Evolutionary conservation across 2,113 vertebrate genomes (phyloP), one percentile per base, ranked within the genome.

Genomic region (Holacanthus passer): DNA sequence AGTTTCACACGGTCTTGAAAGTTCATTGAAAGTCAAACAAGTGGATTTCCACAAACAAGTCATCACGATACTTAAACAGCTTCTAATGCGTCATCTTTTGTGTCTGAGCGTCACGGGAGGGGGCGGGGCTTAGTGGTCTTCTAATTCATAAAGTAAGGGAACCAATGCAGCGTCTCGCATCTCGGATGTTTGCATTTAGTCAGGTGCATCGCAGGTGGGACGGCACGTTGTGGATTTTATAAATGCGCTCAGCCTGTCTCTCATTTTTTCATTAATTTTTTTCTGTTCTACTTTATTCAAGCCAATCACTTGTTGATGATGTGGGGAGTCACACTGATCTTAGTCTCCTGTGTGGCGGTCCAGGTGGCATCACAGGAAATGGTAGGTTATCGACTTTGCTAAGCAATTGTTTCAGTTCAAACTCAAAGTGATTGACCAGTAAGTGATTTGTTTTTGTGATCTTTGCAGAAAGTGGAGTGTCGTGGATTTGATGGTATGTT

Each of bases 311-410:
- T 62, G 41, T 11, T 52, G 7, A 74, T 16, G 17, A 92, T 90
- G 91, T 43, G 67, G 62, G 27, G 1, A 32, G 6, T 43, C 12
- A 7, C 31, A 0, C 6, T 90, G 4, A 6, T 84, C 7, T 29
- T 77, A 2, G 2, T 87, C 1, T 73, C 5, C 3, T 79, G 0
- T 7, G 10, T 88, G 0, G 27, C 22, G 0, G 20, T 0, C 0
- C 64, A 52, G 31, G 78, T 60, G 62, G 20, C 74, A 10, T 70
- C 91, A 4, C 29, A 79, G 8, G 52, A 81, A 22, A 82, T 76
- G 29, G 91, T 92, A 89, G 91, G 92, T 82, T 41, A 22, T 11
- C 12, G 12, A 45, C 7, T 66, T 75, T 16, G 17, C 4, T 10
- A 12, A 11, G 2, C 47, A 47, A 2, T 55, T 43, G 2, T 35